phyloP scores from a whole-genome alignment of 2,888 invertebrate species.

The Halictus quadricinctus region DNA sequence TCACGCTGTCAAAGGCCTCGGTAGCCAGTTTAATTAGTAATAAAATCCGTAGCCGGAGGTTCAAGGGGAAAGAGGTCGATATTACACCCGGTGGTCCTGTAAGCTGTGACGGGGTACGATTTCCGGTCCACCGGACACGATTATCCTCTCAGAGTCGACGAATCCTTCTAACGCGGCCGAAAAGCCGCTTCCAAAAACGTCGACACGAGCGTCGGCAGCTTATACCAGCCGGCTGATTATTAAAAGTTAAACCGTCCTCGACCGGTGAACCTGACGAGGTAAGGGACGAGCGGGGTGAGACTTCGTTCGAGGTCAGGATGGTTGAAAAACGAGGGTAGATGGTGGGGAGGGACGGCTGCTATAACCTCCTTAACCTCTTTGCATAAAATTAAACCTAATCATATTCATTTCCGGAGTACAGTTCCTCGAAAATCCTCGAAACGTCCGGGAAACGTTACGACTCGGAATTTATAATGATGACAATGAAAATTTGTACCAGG shows the following conservation, averaged over 20 bases:
- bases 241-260: constrained; percentile 51
- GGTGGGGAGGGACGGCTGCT: not conserved
- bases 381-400: constrained; percentile 58
- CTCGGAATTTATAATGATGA: constrained; percentile 54
- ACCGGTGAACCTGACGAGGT: not conserved
- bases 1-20: not conserved
- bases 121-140: constrained; percentile 33
- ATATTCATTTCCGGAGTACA: constrained; percentile 49
- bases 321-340: constrained; percentile 11
- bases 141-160: constrained; percentile 41
- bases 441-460: constrained; percentile 31
- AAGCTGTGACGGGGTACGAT: constrained; percentile 20
- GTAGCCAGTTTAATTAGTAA: not conserved
- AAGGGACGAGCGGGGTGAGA: not conserved
- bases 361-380: constrained; percentile 56
- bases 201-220: constrained; percentile 33
- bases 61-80: not conserved
- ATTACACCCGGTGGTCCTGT: not conserved
- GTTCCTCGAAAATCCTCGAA: constrained; percentile 52
- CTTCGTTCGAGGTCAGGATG: not conserved
- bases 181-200: constrained; percentile 32
- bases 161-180: constrained; percentile 29
- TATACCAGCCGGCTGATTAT: constrained; percentile 46
- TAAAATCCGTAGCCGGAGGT: not conserved
- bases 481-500: constrained; percentile 53